Evolutionary conservation across 2,888 invertebrate species (phyloP), one percentile per base, ranked within the genome.

Genomic region (Athalia circularis): DNA sequence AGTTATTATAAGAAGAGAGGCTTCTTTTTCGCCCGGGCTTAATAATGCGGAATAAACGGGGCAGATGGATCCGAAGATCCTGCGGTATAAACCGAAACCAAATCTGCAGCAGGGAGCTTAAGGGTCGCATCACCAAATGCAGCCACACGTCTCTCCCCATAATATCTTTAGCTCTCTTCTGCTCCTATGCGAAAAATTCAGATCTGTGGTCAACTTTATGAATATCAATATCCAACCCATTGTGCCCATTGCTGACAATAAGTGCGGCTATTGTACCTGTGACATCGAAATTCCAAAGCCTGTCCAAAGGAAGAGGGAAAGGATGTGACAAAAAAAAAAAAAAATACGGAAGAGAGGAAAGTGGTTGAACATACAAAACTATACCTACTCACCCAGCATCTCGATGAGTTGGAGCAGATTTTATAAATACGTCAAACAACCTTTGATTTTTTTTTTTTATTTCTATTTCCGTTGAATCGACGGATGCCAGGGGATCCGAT

Each of bases 31-130:
- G 6, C 61, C 59, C 0, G 57, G 47, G 75, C 52, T 75, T 75
- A 75, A 75, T 75, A 75, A 75, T 62, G 62, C 64, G 75, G 75
- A 75, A 75, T 75, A 75, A 75, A 75, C 15, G 62, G 75, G 50
- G 45, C 75, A 75, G 75, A 75, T 75, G 75, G 52, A 75, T 29
- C 29, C 75, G 75, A 15, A 48, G 50, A 59, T 65, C 13, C 15
- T 1, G 15, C 11, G 6, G 48, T 4, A 6, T 7, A 29, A n/a
- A 43, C 47, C 52, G 9, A 5, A 45, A 13, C 47, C 13, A 72
- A 72, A 72, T 47, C 8, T 8, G 47, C 45, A 59, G 47, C 59
- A 9, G 47, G 47, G 72, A 59, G 7, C 8, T 57, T 59, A 59
- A 8, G 59, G 45, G 29, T 8, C 47, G 62, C 29, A 29, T 29